Conservation (phyloP, 2,888 invertebrate genomes). For the Mayetiola destructor region DNA sequence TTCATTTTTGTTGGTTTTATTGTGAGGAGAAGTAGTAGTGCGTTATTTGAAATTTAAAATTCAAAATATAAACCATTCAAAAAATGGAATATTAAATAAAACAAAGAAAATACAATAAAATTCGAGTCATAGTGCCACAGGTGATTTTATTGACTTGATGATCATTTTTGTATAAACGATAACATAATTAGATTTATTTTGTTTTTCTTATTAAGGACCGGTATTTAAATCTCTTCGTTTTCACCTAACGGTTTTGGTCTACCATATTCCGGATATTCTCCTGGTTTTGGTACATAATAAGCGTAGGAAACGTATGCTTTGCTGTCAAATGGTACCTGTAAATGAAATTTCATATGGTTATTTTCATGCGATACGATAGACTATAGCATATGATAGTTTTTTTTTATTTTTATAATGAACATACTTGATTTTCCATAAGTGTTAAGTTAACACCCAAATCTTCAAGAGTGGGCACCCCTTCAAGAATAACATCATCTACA, state of each 20-base stretch:
- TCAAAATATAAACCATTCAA: not conserved
- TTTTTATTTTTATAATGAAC: not conserved
- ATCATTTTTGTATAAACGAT: too few species aligned
- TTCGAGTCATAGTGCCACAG: too few species aligned
- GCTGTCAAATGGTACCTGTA: slow-evolving; percentile 57
- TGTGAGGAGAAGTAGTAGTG: not conserved
- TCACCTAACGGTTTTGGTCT: slow-evolving; percentile 35
- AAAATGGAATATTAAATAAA: not conserved
- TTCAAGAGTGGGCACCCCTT: slow-evolving; percentile 59
- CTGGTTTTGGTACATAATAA: slow-evolving; percentile 59
- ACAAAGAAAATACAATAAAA: not conserved
- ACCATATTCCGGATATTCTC: slow-evolving; percentile 54
- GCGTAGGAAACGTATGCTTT: slow-evolving; percentile 50
- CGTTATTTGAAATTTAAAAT: too few species aligned
- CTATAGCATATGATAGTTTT: not conserved
- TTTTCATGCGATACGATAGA: not conserved
- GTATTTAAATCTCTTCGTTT: not conserved
- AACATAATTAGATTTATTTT: too few species aligned
- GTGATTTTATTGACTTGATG: too few species aligned
- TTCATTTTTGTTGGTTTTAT: not conserved
- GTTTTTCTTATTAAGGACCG: too few species aligned
- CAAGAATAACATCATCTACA: slow-evolving; percentile 50
- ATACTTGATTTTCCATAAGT: slow-evolving; percentile 55
- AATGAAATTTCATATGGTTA: not conserved
- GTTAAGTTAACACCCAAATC: slow-evolving; percentile 74